Evolutionary conservation across 2,888 invertebrate species (phyloP).

Genomic region (Crocallis elinguaria): DNA sequence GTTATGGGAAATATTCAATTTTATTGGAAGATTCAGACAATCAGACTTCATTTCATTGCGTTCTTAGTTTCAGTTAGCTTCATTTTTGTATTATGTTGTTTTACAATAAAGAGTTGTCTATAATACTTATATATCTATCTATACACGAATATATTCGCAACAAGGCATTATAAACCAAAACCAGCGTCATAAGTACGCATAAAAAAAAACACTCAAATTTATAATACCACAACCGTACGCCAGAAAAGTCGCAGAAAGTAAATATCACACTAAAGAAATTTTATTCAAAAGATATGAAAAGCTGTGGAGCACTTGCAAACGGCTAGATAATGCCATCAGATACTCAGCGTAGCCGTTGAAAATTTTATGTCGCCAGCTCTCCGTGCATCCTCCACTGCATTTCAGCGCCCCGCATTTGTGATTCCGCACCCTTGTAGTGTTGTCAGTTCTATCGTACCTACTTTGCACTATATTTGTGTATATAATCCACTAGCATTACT

Average conservation of each 20-base stretch:
- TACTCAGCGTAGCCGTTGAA: conserved; percentile 77
- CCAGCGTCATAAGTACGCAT: conserved; percentile 4
- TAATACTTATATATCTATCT: too few species aligned
- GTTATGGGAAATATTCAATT: neutral
- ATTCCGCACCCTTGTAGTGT: conserved; percentile 45
- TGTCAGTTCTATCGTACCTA: conserved; percentile 6
- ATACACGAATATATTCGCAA: neutral
- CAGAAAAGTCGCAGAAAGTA: conserved; percentile 35
- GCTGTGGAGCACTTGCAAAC: conserved; percentile 73
- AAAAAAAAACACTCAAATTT: conserved; percentile 25
- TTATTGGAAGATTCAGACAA: neutral
- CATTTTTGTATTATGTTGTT: neutral
- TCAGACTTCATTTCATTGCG: neutral
- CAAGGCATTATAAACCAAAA: conserved; percentile 13
- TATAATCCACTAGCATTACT: conserved; percentile 9
- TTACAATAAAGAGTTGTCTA: too few species aligned
- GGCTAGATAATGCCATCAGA: conserved; percentile 80
- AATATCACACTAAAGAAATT: conserved; percentile 60
- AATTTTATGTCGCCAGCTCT: conserved; percentile 81
- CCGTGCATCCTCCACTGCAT: conserved; percentile 71
- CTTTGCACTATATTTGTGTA: conserved; percentile 34
- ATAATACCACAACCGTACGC: conserved; percentile 30
- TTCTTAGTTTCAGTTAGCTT: neutral
- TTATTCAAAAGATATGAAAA: conserved; percentile 77
- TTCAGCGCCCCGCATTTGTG: conserved; percentile 56